Evolutionary conservation across 2,888 invertebrate species (phyloP).

Genomic region (Lobophora halterata): DNA sequence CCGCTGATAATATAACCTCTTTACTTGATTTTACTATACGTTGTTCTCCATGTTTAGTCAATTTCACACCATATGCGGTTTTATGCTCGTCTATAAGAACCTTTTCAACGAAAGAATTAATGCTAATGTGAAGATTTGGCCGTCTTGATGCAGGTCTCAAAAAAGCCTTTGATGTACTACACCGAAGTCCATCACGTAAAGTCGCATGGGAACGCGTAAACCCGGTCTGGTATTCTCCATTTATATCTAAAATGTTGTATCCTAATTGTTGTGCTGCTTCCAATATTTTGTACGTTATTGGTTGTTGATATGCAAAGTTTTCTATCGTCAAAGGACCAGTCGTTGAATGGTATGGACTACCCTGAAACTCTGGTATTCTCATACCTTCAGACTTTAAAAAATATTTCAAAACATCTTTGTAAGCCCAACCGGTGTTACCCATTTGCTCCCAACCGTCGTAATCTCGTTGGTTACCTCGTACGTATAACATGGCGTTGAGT

Average conservation of each 20-base stretch:
- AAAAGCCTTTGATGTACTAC: slow-evolving; percentile 92
- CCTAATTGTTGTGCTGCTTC: slow-evolving; percentile 86
- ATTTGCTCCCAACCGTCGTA: slow-evolving; percentile 91
- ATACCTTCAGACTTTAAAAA: slow-evolving; percentile 91
- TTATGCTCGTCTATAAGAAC: slow-evolving; percentile 83
- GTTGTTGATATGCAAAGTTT: slow-evolving; percentile 85
- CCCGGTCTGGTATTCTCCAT: slow-evolving; percentile 89
- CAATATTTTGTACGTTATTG: slow-evolving; percentile 85
- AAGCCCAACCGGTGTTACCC: slow-evolving; percentile 91
- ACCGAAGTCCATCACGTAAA: slow-evolving; percentile 87
- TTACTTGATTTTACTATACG: slow-evolving; percentile 82
- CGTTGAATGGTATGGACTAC: slow-evolving; percentile 83
- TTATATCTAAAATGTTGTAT: slow-evolving; percentile 86
- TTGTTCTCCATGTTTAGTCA: slow-evolving; percentile 79
- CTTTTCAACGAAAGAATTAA: slow-evolving; percentile 85
- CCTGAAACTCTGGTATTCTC: slow-evolving; percentile 80
- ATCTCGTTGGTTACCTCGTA: slow-evolving; percentile 90
- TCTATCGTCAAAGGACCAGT: slow-evolving; percentile 89
- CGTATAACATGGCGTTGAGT: slow-evolving; percentile 94
- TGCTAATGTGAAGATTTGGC: slow-evolving; percentile 86
- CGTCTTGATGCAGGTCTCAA: slow-evolving; percentile 84
- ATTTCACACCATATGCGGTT: slow-evolving; percentile 84
- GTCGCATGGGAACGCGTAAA: slow-evolving; percentile 90
- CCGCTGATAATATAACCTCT: slow-evolving; percentile 93
- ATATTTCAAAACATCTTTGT: slow-evolving; percentile 86